A percentile compares a stretch with the other conserved stretches of the same genome.
Conservation (phyloP, 2,888 invertebrate species). For the Tiphia femorata region DNA sequence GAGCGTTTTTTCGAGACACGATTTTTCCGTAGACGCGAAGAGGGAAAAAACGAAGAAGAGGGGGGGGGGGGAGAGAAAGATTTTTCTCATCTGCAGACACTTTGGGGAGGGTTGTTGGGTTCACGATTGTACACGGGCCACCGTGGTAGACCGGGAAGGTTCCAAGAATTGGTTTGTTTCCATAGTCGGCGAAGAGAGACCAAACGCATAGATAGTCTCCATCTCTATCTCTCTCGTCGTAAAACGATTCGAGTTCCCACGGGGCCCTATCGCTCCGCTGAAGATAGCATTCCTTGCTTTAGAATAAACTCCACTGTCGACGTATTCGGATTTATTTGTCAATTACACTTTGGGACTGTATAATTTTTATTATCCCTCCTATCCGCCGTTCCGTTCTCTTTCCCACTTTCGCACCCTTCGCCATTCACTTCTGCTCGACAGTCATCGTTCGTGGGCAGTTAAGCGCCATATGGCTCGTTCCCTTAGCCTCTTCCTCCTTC, state of each 20-base stretch:
- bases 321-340: no score
- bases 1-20: no score
- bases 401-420: no score
- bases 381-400: no score
- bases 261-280: constrained; percentile 19
- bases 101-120: constrained; percentile 6
- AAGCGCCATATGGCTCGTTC: constrained; percentile 53
- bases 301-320: no score
- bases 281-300: no score
- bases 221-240: no score
- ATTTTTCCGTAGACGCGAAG: background rate
- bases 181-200: constrained; percentile 41
- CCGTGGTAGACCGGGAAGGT: constrained; percentile 14
- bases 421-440: constrained; percentile 38
- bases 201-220: constrained; percentile 18
- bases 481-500: no score
- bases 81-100: constrained; percentile 1
- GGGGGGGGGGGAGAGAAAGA: constrained; percentile 4
- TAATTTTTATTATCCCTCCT: no score
- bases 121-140: background rate
- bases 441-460: constrained; percentile 43
- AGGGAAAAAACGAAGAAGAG: constrained; percentile 1
- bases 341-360: no score
- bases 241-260: constrained; percentile 30
- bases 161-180: constrained; percentile 49